Conservation (phyloP, 2,888 invertebrate genomes). For the Trichopoda pennipes region DNA sequence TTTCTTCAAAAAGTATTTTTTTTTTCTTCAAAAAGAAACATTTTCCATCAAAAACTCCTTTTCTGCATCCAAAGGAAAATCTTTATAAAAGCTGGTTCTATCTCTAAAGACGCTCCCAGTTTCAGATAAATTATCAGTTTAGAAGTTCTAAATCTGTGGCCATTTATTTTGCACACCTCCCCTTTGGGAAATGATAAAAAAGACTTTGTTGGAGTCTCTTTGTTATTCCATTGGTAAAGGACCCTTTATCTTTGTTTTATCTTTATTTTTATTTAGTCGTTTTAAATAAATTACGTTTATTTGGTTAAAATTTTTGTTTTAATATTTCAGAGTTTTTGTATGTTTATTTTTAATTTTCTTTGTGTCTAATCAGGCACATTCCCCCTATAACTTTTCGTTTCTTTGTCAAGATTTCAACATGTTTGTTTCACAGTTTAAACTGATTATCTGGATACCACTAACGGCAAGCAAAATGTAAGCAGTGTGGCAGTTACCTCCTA, state of each 20-base stretch:
- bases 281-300: neutral
- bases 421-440: conserved; percentile 56
- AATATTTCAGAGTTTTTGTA: neutral
- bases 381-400: conserved; percentile 9
- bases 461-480: conserved; percentile 15
- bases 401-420: conserved; percentile 34
- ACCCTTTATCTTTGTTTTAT: neutral
- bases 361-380: conserved; percentile 31
- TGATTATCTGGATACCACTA: conserved; percentile 47
- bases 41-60: no score
- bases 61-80: no score
- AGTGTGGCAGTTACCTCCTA: conserved; percentile 57
- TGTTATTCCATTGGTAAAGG: no score
- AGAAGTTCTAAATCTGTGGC: no score
- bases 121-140: no score
- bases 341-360: conserved; percentile 40
- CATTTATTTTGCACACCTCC: no score
- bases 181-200: no score
- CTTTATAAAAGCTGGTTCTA: no score
- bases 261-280: neutral
- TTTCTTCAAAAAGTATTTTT: no score
- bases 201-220: no score
- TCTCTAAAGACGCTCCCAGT: no score
- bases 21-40: no score
- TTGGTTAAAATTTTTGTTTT: neutral